Percentiles rank a stretch among this genome's conserved stretches.
These are phyloP conservation scores for Malurus alboscapulatus DNA, from an alignment of 2,113 vertebrate species.

Conservation along the genomic window DNA sequence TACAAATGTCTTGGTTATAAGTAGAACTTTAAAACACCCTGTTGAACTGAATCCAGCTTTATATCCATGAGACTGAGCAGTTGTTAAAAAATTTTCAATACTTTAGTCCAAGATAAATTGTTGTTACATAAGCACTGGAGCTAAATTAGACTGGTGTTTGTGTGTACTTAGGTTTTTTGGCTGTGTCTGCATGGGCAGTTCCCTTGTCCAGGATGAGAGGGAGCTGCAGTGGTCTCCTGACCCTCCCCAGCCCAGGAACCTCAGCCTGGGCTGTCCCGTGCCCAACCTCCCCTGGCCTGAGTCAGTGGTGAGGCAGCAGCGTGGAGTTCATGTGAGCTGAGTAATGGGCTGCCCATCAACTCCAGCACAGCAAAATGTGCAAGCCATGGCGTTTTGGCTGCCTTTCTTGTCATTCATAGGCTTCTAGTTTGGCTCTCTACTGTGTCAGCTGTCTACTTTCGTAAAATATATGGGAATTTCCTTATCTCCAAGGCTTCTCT, in stretches of 20 bases:
- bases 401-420: background rate
- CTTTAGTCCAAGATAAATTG: accelerated
- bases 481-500: background rate
- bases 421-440: background rate
- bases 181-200: background rate
- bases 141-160: background rate
- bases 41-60: background rate
- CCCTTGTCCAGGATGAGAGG: accelerated
- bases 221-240: background rate
- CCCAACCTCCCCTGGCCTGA: background rate
- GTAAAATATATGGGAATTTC: background rate
- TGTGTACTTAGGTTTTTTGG: background rate
- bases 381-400: background rate
- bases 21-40: background rate
- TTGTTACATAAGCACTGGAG: background rate
- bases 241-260: background rate
- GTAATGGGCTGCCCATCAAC: conserved; percentile 1
- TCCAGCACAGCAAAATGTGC: background rate
- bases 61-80: background rate
- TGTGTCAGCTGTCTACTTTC: background rate
- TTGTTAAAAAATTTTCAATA: background rate
- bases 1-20: background rate
- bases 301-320: background rate
- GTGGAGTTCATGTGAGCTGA: background rate
- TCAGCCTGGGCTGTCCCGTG: background rate